Percentiles rank a stretch among this genome's conserved stretches.
These are phyloP conservation scores for Odontamblyopus lacepedii DNA, from an alignment of 2,797 vertebrate genomes.

Conservation along the genomic window DNA sequence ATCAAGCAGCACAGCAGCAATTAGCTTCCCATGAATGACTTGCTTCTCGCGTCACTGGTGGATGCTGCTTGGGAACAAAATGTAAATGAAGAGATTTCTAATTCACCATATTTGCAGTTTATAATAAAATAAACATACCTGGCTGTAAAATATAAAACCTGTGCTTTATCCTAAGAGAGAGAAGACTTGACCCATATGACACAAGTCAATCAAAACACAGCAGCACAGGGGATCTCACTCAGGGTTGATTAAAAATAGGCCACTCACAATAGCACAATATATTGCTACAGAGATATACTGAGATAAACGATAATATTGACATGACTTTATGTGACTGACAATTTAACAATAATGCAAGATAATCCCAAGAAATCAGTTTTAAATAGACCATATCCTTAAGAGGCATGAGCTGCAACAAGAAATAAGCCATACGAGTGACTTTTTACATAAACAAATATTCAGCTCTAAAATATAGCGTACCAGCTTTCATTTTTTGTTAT, in stretches of 20 bases:
- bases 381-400: too few species aligned
- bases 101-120: slow-evolving; percentile 25
- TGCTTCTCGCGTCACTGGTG: slow-evolving; percentile 51
- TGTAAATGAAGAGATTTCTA: slow-evolving; percentile 54
- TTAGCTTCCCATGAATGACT: slow-evolving; percentile 69
- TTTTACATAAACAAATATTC: too few species aligned
- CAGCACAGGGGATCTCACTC: slow-evolving; percentile 34
- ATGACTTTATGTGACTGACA: too few species aligned
- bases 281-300: too few species aligned
- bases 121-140: slow-evolving; percentile 30
- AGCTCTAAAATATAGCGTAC: too few species aligned
- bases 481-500: too few species aligned
- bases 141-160: slow-evolving; percentile 29
- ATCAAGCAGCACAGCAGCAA: slow-evolving; percentile 65
- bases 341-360: too few species aligned
- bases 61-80: slow-evolving; percentile 65
- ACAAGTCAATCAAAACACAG: slow-evolving; percentile 28
- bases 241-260: slow-evolving; percentile 44
- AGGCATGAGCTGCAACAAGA: too few species aligned
- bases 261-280: too few species aligned
- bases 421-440: too few species aligned
- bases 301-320: too few species aligned
- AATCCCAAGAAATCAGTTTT: too few species aligned
- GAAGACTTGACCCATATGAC: slow-evolving; percentile 28
- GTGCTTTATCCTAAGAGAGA: slow-evolving; percentile 23